Conservation (phyloP, 2,888 invertebrate species). For the Romanomermis culicivorax region DNA sequence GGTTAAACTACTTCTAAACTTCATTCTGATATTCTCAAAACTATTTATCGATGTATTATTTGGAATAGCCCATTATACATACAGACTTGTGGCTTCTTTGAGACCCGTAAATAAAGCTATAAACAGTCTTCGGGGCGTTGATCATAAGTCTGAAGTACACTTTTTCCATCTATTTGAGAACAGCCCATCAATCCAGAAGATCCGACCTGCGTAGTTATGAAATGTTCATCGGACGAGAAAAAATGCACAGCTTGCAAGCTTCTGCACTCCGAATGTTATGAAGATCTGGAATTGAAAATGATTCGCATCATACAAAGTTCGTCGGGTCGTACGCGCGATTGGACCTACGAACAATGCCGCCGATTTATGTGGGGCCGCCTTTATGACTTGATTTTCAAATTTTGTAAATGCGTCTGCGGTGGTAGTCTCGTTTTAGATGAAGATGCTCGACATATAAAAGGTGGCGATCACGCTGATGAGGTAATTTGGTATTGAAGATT, state of each 20-base stretch:
- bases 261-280: background rate
- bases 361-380: background rate
- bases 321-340: background rate
- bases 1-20: too few relatives aligned
- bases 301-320: background rate
- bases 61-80: too few relatives aligned
- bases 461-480: too few relatives aligned
- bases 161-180: too few relatives aligned
- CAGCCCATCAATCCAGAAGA: background rate
- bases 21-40: too few relatives aligned
- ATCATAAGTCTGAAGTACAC: too few relatives aligned
- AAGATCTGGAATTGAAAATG: background rate
- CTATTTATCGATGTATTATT: too few relatives aligned
- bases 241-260: background rate
- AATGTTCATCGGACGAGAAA: background rate
- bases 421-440: background rate
- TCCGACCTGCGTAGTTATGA: background rate
- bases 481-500: too few relatives aligned
- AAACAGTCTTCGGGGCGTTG: too few relatives aligned
- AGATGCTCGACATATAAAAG: too few relatives aligned
- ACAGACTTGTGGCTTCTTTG: too few relatives aligned
- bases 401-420: constrained; percentile 1
- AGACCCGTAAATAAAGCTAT: too few relatives aligned
- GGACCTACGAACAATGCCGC: constrained; percentile 1
- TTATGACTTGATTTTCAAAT: background rate